These are phyloP conservation scores for Sinohyriopsis cumingii DNA, from an alignment of 2,888 invertebrate species.

Conservation along the genomic window DNA sequence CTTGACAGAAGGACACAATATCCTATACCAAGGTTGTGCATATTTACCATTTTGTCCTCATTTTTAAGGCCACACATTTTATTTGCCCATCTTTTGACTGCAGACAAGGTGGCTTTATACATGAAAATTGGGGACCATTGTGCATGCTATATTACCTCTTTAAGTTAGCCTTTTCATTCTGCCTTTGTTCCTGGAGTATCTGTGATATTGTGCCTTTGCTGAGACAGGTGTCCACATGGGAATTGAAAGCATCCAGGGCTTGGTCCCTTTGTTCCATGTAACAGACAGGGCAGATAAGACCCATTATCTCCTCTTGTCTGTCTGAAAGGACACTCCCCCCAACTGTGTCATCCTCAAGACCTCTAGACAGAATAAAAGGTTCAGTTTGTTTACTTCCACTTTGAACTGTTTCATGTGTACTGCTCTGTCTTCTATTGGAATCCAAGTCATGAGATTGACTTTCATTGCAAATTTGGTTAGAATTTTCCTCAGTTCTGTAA, in stretches of 20 bases:
- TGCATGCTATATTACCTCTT: conserved; percentile 1
- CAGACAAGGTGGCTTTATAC: too few relatives aligned
- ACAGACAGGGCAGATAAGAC: conserved; percentile 59
- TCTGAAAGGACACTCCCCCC: neutral
- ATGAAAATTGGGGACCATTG: neutral
- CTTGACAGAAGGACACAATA: too few relatives aligned
- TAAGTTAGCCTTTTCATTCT: neutral
- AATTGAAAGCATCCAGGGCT: conserved; percentile 54
- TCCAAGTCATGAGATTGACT: conserved; percentile 2
- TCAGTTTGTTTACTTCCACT: neutral
- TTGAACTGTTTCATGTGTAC: neutral
- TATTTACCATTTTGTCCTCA: too few relatives aligned
- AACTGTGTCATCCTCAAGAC: neutral
- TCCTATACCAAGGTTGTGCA: too few relatives aligned
- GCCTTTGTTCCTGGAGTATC: conserved; percentile 51
- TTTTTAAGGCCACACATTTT: too few relatives aligned
- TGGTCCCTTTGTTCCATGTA: conserved; percentile 46
- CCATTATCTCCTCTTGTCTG: neutral
- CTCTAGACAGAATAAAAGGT: neutral
- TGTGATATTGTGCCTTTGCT: conserved; percentile 56
- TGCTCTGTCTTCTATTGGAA: neutral
- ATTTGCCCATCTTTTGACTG: too few relatives aligned
- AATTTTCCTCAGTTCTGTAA: too few relatives aligned
- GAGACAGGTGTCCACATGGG: conserved; percentile 65
- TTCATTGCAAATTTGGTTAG: neutral